Base-by-base conservation (phyloP, 2,113 vertebrate species). In the Bufo gargarizans region DNA sequence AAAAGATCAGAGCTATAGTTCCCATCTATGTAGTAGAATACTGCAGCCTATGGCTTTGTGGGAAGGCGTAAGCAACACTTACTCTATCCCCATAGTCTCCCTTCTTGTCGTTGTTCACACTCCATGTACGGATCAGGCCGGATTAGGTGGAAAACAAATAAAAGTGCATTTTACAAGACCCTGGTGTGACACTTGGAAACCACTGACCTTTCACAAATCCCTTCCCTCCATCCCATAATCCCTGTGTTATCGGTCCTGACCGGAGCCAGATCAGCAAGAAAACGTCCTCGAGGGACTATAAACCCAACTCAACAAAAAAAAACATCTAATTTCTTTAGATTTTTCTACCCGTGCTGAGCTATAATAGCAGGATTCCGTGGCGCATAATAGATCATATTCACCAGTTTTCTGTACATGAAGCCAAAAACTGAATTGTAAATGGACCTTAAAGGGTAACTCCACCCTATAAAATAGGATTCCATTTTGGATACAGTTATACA, bases 141-240 rank as follows among this genome's bases (percentile, higher is more conserved):
- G 71, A 74, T 74, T 74, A 74, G 43, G 2, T 47, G 45, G 16
- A 47, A 47, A 74, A 74, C 45, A 74, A 74, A 72, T 72, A 72
- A 72, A 33, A 74, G 43, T 49, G 6, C 13, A 8, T 47, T 13
- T 45, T 45, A 43, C 71, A 47, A 49, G 71, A 74, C 71, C 45
- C 71, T 9, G 71, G 43, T 49, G 71, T 74, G 71, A 74, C 49
- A 47, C 71, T 74, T 74, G 71, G 47, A 74, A 74, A 74, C 71
- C 71, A 19, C 71, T 74, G 71, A 74, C 71, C 43, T 74, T 74
- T 74, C 71, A 74, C 71, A 74, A 74, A 74, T 74, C 71, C 45
- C 9, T 49, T 49, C 49, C 43, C 45, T 74, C 14, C 2, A 17
- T 74, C 71, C 43, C 71, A 47, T 74, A 74, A 74, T 74, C 71